Base-by-base conservation (phyloP, 2,888 invertebrate species). In the Hybos culiciformis region DNA sequence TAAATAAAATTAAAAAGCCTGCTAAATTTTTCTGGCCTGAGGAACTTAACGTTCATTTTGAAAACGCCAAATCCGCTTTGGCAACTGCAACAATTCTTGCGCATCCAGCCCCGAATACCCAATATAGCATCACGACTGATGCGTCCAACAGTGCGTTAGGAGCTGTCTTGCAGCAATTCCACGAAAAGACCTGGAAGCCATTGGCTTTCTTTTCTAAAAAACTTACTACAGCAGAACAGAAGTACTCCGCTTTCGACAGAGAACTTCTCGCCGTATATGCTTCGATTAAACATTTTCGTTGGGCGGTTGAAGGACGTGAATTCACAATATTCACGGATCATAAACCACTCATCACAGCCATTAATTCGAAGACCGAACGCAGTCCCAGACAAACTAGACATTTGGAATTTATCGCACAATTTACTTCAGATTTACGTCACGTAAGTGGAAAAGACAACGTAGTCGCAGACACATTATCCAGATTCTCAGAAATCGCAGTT, bases 81-180 rank as follows among this genome's bases (percentile, higher is more conserved):
- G 12, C 41, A 12, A 20, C 17, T 11, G 41, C 33, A 15, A 52
- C 61, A 1, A 33, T 55, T 3, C 61, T n/a, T n/a, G n/a, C n/a
- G n/a, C n/a, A n/a, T n/a, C n/a, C n/a, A n/a, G n/a, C n/a, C n/a
- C n/a, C n/a, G n/a, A n/a, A n/a, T n/a, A n/a, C n/a, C 0, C 41
- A 53, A 23, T 37, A 63, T 2, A 50, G 33, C 9, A 21, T 41
- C 12, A 12, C 34, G 12, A 39, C 33, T 3, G 43, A 43, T 33
- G 63, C 63, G 2, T 65, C 62, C 0, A 58, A 61, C 36, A 41
- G 29, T 1, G 56, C 62, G 2, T 53, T 63, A 4, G 63, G 63
- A 3, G 61, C 60, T 1, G 57, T 55, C 0, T 42, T 66, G 11
- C 58, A 66, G 40, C 63, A 64, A 42, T 20, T 20, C 0, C 40